phyloP scores from a whole-genome alignment of 2,797 vertebrate genomes.

The Myripristis jacobus region DNA sequence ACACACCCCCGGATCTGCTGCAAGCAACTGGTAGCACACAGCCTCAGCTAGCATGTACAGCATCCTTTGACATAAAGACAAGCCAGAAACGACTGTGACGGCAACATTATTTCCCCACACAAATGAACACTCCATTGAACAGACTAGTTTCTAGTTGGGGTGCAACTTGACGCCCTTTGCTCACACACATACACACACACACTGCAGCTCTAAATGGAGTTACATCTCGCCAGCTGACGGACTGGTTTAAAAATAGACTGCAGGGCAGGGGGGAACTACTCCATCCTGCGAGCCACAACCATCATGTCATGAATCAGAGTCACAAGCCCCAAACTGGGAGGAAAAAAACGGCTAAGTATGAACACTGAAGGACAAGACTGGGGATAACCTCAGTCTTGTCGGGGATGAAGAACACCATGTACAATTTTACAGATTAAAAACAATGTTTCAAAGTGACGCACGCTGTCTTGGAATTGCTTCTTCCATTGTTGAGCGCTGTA shows the following conservation, averaged over 20 bases:
- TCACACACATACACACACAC: too few relatives aligned
- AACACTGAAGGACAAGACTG: conserved; percentile 35
- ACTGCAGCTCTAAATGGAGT: conserved; percentile 73
- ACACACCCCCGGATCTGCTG: conserved; percentile 65
- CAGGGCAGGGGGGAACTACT: too few relatives aligned
- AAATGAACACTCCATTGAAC: not conserved
- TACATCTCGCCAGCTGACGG: conserved; percentile 75
- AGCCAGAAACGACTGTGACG: not conserved
- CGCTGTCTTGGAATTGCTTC: rapidly evolving
- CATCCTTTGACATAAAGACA: too few relatives aligned
- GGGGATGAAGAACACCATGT: conserved; percentile 10
- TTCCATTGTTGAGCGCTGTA: rapidly evolving
- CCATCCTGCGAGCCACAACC: conserved; percentile 20
- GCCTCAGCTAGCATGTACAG: not conserved
- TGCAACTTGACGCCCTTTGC: conserved; percentile 76
- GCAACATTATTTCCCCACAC: not conserved
- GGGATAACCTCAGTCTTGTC: conserved; percentile 20
- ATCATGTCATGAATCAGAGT: not conserved
- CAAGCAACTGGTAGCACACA: conserved; percentile 66
- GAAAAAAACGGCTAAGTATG: not conserved
- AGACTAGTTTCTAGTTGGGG: conserved; percentile 25
- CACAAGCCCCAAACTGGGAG: not conserved
- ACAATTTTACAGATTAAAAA: not conserved
- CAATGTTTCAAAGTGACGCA: not conserved
- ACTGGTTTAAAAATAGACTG: conserved; percentile 79